phyloP scores from a whole-genome alignment of 2,797 vertebrate genomes.

The Clarias laeviceps region DNA sequence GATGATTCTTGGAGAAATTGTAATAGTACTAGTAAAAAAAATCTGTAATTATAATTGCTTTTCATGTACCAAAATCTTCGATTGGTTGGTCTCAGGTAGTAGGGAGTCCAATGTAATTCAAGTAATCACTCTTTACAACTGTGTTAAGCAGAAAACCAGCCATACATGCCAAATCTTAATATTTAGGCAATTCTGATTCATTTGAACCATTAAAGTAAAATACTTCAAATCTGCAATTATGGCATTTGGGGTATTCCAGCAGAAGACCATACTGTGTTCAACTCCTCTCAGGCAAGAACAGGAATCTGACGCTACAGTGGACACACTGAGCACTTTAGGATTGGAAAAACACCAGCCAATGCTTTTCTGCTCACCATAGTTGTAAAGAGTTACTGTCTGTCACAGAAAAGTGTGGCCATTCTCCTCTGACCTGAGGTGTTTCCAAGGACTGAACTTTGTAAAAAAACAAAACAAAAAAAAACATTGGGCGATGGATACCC shows the following conservation, averaged over 20 bases:
- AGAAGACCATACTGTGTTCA: not conserved
- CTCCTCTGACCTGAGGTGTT: no score
- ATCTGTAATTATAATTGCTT: not conserved
- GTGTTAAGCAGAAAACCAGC: not conserved
- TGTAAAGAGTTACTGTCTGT: not conserved
- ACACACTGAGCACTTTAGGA: not conserved
- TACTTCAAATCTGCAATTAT: not conserved
- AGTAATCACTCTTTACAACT: not conserved
- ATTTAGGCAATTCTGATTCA: not conserved
- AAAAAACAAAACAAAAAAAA: no score
- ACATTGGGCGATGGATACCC: no score
- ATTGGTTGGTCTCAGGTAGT: no score
- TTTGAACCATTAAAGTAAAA: not conserved
- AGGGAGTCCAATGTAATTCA: not conserved
- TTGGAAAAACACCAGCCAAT: not conserved
- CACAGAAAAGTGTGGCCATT: not conserved
- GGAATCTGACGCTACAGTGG: not conserved
- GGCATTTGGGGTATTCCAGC: not conserved
- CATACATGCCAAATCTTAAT: not conserved
- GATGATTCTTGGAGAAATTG: not conserved
- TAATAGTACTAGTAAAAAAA: no score
- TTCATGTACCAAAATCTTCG: not conserved
- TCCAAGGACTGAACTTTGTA: no score
- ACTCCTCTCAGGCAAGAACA: not conserved
- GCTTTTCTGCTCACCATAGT: not conserved